Evolutionary conservation across 2,797 vertebrate species (phyloP), one percentile per base, ranked within the genome.

Genomic region (Masticophis lateralis): DNA sequence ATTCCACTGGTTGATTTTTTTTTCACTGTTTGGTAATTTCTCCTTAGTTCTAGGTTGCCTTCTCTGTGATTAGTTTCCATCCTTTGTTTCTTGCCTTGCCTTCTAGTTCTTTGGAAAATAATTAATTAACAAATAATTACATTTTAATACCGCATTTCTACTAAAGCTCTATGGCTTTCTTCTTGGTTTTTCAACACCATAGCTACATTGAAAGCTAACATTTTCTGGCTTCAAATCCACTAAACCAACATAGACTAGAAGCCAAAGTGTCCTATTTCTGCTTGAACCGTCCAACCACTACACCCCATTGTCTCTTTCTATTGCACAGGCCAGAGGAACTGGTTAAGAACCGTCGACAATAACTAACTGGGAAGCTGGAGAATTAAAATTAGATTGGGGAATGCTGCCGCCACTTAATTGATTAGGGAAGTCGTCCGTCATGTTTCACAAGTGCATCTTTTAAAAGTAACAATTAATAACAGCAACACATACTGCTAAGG

Each of bases 381-480:
- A 83, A 83, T 83, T 83, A 47, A 83, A 47, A 83, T 83, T 25
- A 83, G 37, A 25, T 25, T 47, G 37, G 74, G 74, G 74, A 47
- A 47, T 11, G 9, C 18, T 87, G 43, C 43, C 37, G 53, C 55
- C 83, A 47, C 93, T 60, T 93, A 93, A 93, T 93, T 93, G 91
- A 93, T 94, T 87, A 90, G 94, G 88, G 87, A 37, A 90, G 59
- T 90, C 32, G 13, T 25, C 43, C 66, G 57, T 90, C 91, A 74
- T 93, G 56, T 92, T 89, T 93, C 92, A 74, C 27, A 43, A 47
- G 47, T 92, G 83, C 90, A 94, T 93, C 89, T 88, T 94, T 87
- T 92, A 88, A 92, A 92, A 91, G 90, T 56, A 92, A 57, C 87
- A 88, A 94, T 93, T 94, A 92, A 93, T 93, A 92, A 94, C 16